Conservation (phyloP, 2,113 vertebrate genomes). For the Rana temporaria region DNA sequence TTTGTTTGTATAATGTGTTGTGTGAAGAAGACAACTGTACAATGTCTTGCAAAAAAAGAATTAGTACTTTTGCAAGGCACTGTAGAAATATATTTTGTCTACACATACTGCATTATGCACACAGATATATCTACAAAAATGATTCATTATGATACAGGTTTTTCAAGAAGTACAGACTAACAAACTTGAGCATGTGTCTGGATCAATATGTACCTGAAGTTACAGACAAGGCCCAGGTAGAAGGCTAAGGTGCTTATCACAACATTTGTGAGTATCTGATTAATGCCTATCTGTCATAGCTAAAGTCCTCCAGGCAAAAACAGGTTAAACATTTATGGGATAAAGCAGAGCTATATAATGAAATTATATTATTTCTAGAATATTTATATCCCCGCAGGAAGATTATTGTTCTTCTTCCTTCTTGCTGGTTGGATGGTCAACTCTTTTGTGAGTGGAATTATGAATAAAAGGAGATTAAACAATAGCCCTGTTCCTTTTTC, state of each 20-base stretch:
- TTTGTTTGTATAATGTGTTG: too few relatives aligned
- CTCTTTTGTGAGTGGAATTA: slow-evolving; percentile 20
- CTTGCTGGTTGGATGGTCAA: slow-evolving; percentile 57
- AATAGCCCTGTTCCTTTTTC: neutral
- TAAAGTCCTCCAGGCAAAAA: slow-evolving; percentile 29
- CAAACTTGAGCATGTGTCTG: neutral
- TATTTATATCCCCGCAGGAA: slow-evolving; percentile 65
- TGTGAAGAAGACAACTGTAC: too few relatives aligned
- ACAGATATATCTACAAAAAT: too few relatives aligned
- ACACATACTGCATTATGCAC: too few relatives aligned
- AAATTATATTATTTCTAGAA: slow-evolving; percentile 22
- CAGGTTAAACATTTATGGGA: slow-evolving; percentile 12
- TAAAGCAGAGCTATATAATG: slow-evolving; percentile 32
- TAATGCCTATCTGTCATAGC: slow-evolving; percentile 10
- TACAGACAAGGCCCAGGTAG: neutral
- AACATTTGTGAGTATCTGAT: slow-evolving; percentile 16
- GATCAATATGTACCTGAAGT: slow-evolving; percentile 5
- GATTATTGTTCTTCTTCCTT: slow-evolving; percentile 57
- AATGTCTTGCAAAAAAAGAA: too few relatives aligned
- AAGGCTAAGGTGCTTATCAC: slow-evolving; percentile 29
- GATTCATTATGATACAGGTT: too few relatives aligned
- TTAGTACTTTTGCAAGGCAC: too few relatives aligned
- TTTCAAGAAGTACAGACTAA: too few relatives aligned
- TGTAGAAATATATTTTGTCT: too few relatives aligned
- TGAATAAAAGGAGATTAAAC: slow-evolving; percentile 32